Percentiles rank a stretch among this genome's conserved stretches.
Evolutionary conservation across 2,113 vertebrate genomes (phyloP).

Genomic region (Rana temporaria): DNA sequence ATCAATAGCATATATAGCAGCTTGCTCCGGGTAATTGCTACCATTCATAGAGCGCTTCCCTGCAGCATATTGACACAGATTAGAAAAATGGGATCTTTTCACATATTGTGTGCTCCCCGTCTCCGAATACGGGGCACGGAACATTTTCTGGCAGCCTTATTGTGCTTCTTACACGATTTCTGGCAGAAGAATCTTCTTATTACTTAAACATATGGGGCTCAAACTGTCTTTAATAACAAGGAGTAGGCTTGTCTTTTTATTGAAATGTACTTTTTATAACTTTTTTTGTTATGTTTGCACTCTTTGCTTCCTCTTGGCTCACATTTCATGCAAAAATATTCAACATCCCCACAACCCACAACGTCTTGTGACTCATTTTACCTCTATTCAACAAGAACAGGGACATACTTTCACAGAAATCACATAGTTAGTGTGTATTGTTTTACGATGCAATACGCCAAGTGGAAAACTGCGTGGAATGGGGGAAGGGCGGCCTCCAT

Average conservation of each 20-base stretch:
- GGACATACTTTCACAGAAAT: constrained; percentile 20
- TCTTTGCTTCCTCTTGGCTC: neutral
- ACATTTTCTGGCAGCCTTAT: constrained; percentile 5
- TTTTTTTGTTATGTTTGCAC: neutral
- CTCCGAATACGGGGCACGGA: neutral
- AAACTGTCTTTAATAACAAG: constrained; percentile 4
- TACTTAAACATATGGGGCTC: constrained; percentile 15
- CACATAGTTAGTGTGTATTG: constrained; percentile 8
- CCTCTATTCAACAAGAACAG: constrained; percentile 12
- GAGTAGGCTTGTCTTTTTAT: neutral
- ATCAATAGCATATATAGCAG: neutral
- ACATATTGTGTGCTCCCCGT: neutral
- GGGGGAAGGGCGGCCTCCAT: neutral
- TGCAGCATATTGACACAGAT: neutral
- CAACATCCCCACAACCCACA: neutral
- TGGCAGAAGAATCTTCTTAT: neutral
- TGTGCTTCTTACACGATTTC: neutral
- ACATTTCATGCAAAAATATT: constrained; percentile 7
- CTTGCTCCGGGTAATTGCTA: neutral
- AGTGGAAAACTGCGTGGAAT: neutral
- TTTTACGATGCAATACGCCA: neutral
- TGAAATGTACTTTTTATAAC: constrained; percentile 14
- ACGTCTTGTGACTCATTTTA: constrained; percentile 8
- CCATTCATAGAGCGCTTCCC: neutral
- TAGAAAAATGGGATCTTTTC: constrained; percentile 8